Evolutionary conservation across 2,888 invertebrate species (phyloP), one percentile per base, ranked within the genome.

Genomic region (Melinaea menophilus): DNA sequence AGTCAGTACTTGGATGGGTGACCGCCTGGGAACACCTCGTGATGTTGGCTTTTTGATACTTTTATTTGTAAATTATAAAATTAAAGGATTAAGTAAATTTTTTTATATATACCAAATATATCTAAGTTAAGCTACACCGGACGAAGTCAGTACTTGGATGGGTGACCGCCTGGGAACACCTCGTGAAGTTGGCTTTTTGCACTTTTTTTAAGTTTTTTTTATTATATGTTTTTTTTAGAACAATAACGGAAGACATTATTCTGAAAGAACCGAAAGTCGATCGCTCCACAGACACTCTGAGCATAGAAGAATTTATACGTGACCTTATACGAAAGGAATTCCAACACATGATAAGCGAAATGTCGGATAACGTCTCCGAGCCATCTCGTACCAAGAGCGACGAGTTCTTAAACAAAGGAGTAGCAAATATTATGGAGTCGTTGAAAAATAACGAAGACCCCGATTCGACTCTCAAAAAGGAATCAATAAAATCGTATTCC

Each of bases 1-100:
- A 82, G 82, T 88, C 83, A 87, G 86, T 88, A 88, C 87, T 86
- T 88, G 84, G 86, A 86, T 88, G 86, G 86, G 86, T 86, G 87
- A 87, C 86, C 70, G 69, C 69, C 66, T 71, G 68, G 68, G 70
- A 71, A 72, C 66, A 72, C 69, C 69, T 41, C 73, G 66, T 70
- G 59, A 68, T 67, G 59, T 71, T 22, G 22, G 22, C 66, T 62
- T 68, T 65, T 60, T 67, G 62, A 7, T 11, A 64, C 0, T 74
- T 46, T 61, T 59, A 13, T 4, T 4, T 4, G 37, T 55, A 13
- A 13, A 34, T 5, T 46, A 9, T 22, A n/a, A 7, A 41, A 9
- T 7, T 41, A 41, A n/a, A n/a, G n/a, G n/a, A n/a, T n/a, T n/a
- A n/a, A n/a, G n/a, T n/a, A n/a, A n/a, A n/a, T 35, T 35, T 35